Evolutionary conservation across 1,140 invertebrate genomes (phyloP), one percentile per base, ranked within the genome.

Genomic region (Cotesia glomerata): DNA sequence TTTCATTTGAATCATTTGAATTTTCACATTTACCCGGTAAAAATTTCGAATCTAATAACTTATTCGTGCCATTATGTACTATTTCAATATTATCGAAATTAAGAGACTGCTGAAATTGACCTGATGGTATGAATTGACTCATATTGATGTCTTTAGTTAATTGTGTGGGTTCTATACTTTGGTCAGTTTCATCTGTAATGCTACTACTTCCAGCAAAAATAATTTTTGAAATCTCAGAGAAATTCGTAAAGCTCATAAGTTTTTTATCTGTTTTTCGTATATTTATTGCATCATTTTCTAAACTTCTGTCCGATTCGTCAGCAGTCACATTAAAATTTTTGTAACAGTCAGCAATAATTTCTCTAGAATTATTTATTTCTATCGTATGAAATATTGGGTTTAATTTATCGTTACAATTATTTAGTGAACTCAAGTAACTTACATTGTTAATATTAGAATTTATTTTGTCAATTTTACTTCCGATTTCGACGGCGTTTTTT

Each of bases 131-230:
- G 65, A 16, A 5, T 39, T 66, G 26, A 2, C 65, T 56, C 26
- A 52, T 67, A 5, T 67, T 56, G 7, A 1, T 5, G 7, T 75
- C 58, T 4, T 32, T 45, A 14, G 16, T n/a, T 18, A 49, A 67
- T 18, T 61, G 34, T 45, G n/a, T 14, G 18, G 63, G 11, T 66
- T 76, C 77, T 5, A 58, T 49, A 59, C 73, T 79, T 13, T 76
- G 76, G 59, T 79, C 75, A 5, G 82, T 84, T 39, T 85, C 82
- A 9, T 86, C 83, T 1, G 85, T 85, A 1, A 87, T 79, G 49
- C 81, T 82, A 0, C 75, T 36, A 49, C 54, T 49, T 13, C 70
- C 62, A 66, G 26, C n/a, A 2, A 66, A 13, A 13, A 16, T 7
- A 5, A n/a, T 2, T 35, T n/a, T n/a, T 9, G 63, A 26, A 14